Evolutionary conservation across 2,888 invertebrate genomes (phyloP).

Genomic region (Unio delphinus): DNA sequence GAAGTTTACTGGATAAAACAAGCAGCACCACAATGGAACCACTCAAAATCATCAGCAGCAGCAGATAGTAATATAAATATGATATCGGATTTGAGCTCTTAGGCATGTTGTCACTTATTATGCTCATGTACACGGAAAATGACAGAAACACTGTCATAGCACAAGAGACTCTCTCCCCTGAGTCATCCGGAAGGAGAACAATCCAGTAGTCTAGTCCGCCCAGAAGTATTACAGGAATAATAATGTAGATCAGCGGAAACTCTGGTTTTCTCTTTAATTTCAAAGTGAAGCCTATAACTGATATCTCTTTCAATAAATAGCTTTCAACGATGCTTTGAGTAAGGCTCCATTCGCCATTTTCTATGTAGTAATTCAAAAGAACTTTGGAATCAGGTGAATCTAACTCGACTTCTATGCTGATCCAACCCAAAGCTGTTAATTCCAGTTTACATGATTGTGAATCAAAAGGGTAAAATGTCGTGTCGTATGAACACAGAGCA

Average conservation of each 20-base stretch:
- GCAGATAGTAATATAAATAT: constrained; percentile 22
- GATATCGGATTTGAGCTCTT: constrained; percentile 25
- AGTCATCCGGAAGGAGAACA: constrained; percentile 21
- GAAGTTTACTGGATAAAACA: constrained; percentile 17
- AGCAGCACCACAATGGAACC: constrained; percentile 13
- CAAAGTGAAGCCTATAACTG: constrained; percentile 5
- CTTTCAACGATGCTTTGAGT: not conserved
- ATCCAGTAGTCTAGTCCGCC: constrained; percentile 20
- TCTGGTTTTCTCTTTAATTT: constrained; percentile 9
- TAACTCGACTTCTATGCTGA: not conserved
- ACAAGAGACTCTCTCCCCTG: constrained; percentile 26
- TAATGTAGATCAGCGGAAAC: constrained; percentile 22
- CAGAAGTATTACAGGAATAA: constrained; percentile 23
- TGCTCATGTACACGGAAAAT: constrained; percentile 28
- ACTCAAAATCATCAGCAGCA: constrained; percentile 21
- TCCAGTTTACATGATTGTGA: constrained; percentile 12
- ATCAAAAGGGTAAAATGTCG: constrained; percentile 25
- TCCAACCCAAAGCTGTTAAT: constrained; percentile 2
- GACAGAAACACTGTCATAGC: constrained; percentile 28
- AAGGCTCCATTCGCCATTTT: constrained; percentile 17
- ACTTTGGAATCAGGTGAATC: not conserved
- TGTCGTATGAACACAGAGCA: constrained; percentile 15
- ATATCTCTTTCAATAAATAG: not conserved
- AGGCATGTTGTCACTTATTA: constrained; percentile 26
- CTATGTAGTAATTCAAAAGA: not conserved